Conservation (phyloP, 2,797 vertebrate species). For the Halcyon chelicuti region DNA sequence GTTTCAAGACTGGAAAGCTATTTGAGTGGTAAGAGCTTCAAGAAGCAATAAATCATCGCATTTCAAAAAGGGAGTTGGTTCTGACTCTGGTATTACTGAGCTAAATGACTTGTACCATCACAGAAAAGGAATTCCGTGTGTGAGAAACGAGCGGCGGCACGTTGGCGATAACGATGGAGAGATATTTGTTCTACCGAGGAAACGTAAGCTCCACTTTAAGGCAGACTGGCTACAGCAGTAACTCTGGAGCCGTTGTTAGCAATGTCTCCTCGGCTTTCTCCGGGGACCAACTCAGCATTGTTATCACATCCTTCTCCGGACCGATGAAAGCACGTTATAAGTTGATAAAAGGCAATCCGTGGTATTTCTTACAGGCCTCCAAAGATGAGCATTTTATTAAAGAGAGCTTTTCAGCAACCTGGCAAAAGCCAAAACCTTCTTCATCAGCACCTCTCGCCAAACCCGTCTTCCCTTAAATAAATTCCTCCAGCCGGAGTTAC, state of each 20-base stretch:
- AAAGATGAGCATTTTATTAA: constrained; percentile 65
- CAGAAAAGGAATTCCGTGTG: background rate
- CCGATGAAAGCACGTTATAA: constrained; percentile 58
- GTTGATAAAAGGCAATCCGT: constrained; percentile 53
- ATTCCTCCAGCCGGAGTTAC: background rate
- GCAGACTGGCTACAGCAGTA: background rate
- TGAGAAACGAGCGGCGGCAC: background rate
- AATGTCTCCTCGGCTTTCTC: constrained; percentile 19
- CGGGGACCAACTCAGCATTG: constrained; percentile 43
- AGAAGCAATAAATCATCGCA: background rate
- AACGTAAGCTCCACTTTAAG: constrained; percentile 2
- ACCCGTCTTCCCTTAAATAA: constrained; percentile 19
- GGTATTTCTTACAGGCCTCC: constrained; percentile 56
- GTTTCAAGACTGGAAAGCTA: background rate
- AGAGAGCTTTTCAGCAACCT: constrained; percentile 40
- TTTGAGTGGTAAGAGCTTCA: background rate
- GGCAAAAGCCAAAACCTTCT: background rate
- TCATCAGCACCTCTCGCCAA: background rate
- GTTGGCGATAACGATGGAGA: background rate
- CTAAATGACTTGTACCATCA: background rate
- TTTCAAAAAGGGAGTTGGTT: background rate
- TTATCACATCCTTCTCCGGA: constrained; percentile 41
- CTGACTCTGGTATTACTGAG: background rate
- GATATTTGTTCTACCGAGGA: background rate
- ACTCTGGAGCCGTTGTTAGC: background rate